These are phyloP conservation scores for Chlorodrepanis virens DNA, from an alignment of 2,113 vertebrate genomes.

Conservation along the genomic window DNA sequence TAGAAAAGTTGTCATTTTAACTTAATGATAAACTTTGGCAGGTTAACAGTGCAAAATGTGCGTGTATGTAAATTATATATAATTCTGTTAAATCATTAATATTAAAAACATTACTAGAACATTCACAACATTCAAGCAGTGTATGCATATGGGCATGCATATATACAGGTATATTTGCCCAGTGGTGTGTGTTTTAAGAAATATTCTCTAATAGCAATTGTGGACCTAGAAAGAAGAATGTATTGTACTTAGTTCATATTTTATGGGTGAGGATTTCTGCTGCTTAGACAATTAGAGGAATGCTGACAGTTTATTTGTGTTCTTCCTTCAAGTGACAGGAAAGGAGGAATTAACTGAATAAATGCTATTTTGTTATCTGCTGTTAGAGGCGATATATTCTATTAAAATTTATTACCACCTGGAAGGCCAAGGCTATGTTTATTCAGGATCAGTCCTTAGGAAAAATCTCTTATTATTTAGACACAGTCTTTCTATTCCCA, in stretches of 20 bases:
- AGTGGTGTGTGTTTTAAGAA: background rate
- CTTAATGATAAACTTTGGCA: background rate
- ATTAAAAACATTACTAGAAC: background rate
- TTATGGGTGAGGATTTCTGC: background rate
- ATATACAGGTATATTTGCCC: background rate
- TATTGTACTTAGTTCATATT: background rate
- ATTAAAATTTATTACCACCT: background rate
- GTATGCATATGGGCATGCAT: background rate
- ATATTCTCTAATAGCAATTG: background rate
- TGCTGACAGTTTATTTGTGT: background rate
- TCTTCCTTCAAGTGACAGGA: background rate
- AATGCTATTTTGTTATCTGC: background rate
- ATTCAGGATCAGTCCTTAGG: background rate
- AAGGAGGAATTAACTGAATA: background rate
- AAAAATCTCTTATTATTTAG: background rate
- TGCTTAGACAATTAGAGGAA: background rate
- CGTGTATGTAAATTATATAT: accelerated
- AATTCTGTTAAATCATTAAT: background rate
- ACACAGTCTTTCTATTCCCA: background rate
- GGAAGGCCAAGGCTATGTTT: background rate
- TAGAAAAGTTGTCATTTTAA: background rate
- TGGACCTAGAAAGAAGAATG: background rate
- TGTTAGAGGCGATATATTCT: background rate
- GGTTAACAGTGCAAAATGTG: background rate
- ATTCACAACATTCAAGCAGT: background rate